Evolutionary conservation across 92 coral and sea anemone species (phyloP), one percentile per base, ranked within the genome.

Genomic region (Palythoa caribaeorum): DNA sequence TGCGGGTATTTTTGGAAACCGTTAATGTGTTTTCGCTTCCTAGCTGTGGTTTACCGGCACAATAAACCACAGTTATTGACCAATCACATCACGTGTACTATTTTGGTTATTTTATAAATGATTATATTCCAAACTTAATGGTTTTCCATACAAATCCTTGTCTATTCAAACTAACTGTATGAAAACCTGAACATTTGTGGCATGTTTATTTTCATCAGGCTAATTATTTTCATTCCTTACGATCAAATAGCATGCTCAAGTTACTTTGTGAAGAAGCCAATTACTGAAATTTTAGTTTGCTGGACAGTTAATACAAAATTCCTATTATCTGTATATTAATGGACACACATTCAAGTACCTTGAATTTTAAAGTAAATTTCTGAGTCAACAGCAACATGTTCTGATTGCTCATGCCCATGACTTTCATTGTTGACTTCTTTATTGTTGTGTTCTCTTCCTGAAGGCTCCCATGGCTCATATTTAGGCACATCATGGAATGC

Each of bases 331-430:
- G 65, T 59, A 59, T 59, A 59, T 59, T 59, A 59, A 59, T 59
- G 65, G 65, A 59, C 65, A 59, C 66, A 59, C 66, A 59, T 59
- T 59, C 66, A 59, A 59, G 66, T 59, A 59, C 66, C 66, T 59
- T 59, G 66, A 6, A 6, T 59, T 59, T 59, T 59, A 59, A 59
- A 12, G 66, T 59, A 59, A 59, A 59, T 59, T 59, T 59, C 66
- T 59, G 66, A 59, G 66, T 59, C 66, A 59, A 59, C 66, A 59
- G 66, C 66, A 59, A 59, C 59, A 59, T 59, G 66, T 59, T 59
- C 66, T 59, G 66, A 59, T 59, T 59, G 66, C 66, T 59, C 20
- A 59, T 59, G 66, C 66, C 66, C 66, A 59, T 59, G 66, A 59
- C 66, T 59, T 59, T 59, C 66, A 6, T 59, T 59, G 66, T 59